Base-by-base conservation (phyloP, 1,140 invertebrate species). In the Neuroterus valhalla region DNA sequence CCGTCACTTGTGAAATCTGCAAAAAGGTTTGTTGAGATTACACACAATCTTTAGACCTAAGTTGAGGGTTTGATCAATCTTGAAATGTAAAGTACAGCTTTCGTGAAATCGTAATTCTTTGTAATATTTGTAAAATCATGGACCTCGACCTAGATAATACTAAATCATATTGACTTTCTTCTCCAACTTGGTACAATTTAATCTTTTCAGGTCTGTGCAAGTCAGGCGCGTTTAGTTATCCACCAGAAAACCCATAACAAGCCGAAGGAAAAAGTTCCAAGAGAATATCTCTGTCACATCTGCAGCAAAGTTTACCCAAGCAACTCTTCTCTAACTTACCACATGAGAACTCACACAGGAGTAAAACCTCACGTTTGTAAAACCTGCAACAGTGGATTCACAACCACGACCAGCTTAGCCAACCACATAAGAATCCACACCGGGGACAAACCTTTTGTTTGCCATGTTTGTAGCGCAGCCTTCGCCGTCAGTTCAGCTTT, bases 251-350 rank as follows among this genome's bases (percentile, higher is more conserved):
- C 88, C 15, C 89, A 90, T 62, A 85, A 83, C 50, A 89, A 89
- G 43, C 88, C 88, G 2, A 90, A 90, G 70, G 88, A 90, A 67
- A 86, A 89, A 45, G 84, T 87, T 11, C 88, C 88, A 31, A 81
- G 89, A n/a, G 89, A 89, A 72, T 90, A 89, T 66, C 76, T 90
- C 0, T 90, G 89, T 77, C 89, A 89, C 46, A 89, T 90, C 5
- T 90, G 89, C 71, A 90, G 89, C 45, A 90, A 90, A 77, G 88
- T 89, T 0, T 90, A 91, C 68, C 91, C 91, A 1, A 90, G 88
- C 71, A 90, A 90, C 71, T 90, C 89, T 1, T 90, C 88, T 0
- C 75, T 91, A 21, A 90, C 89, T 2, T 90, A 90, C 75, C 90
- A 91, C 71, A 90, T 90, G 89, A 87, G 89, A 31, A 90, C 88